Percentiles rank a stretch among this genome's conserved stretches.
Evolutionary conservation across 2,797 vertebrate genomes (phyloP).

Genomic region (Amblyopsis hoosieri): DNA sequence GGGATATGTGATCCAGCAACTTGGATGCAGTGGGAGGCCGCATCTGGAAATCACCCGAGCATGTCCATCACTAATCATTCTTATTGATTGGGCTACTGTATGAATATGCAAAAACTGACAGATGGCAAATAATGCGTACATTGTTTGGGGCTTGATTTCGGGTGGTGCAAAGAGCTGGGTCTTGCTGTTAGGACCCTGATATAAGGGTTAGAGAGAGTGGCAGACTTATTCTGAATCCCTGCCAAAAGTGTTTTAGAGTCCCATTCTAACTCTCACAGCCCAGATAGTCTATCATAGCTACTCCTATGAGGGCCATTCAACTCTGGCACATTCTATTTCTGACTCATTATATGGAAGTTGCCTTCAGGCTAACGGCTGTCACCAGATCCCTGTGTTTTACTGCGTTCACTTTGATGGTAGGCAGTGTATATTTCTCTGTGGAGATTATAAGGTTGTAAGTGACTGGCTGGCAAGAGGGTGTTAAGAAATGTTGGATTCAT

Average conservation of each 20-base stretch:
- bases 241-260: constrained; percentile 59
- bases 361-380: background rate
- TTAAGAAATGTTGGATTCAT: constrained; percentile 22
- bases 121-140: constrained; percentile 40
- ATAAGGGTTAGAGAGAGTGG: constrained; percentile 38
- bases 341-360: constrained; percentile 28
- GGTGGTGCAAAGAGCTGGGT: constrained; percentile 20
- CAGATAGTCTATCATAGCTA: constrained; percentile 17
- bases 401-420: constrained; percentile 4
- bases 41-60: constrained; percentile 15
- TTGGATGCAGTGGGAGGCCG: constrained; percentile 1
- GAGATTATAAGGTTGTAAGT: constrained; percentile 23
- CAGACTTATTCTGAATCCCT: constrained; percentile 45
- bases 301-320: constrained; percentile 33
- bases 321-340: constrained; percentile 18
- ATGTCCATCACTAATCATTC: constrained; percentile 1
- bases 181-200: constrained; percentile 26
- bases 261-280: constrained; percentile 38
- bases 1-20: constrained; percentile 24
- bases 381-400: constrained; percentile 21
- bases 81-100: constrained; percentile 36
- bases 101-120: constrained; percentile 50
- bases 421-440: constrained; percentile 20
- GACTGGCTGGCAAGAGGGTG: constrained; percentile 1
- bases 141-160: constrained; percentile 28